Base-by-base conservation (phyloP, 2,888 invertebrate genomes). In the Oligia latruncula region DNA sequence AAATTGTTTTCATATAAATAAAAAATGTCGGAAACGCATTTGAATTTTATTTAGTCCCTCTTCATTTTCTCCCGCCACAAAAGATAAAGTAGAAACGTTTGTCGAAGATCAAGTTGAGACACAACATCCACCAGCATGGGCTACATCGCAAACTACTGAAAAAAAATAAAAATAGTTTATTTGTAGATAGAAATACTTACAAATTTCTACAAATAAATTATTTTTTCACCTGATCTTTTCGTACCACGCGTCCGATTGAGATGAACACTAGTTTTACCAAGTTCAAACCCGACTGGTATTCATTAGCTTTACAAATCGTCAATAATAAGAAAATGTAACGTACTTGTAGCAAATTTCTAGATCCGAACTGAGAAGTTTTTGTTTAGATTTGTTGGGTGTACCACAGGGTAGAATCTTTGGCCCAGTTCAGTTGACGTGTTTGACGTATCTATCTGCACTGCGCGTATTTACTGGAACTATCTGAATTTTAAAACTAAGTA, bases 1-100 rank as follows among this genome's bases (percentile, higher is more conserved):
- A 95, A 94, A 94, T 94, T 95, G 95, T 96, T 96, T 96, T 96
- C 95, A 95, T 95, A 95, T 95, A 92, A 95, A 93, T 94, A 94
- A 95, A 96, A 94, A 93, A 92, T 90, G 89, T 93, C 91, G 84
- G 87, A 93, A 92, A 90, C 80, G 81, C 80, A 82, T 71, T 17
- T 60, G 55, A 23, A 67, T 83, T 87, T 83, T 80, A 71, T 83
- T 90, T 76, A 49, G 1, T 52, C 5, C n/a, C 58, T n/a, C 6
- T 35, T 17, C 3, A 46, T 8, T 49, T 29, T 35, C 35, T 43
- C 29, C 20, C 6, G 2, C 15, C 35, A 43, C 43, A 66, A 13
- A 46, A 60, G 3, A 43, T 52, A 23, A 29, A 29, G 13, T 67
- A 11, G 52, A 15, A 29, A 23, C 15, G 4, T 35, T 11, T 35